Conservation (phyloP, 2,797 vertebrate species). For the Anas flavirostris region DNA sequence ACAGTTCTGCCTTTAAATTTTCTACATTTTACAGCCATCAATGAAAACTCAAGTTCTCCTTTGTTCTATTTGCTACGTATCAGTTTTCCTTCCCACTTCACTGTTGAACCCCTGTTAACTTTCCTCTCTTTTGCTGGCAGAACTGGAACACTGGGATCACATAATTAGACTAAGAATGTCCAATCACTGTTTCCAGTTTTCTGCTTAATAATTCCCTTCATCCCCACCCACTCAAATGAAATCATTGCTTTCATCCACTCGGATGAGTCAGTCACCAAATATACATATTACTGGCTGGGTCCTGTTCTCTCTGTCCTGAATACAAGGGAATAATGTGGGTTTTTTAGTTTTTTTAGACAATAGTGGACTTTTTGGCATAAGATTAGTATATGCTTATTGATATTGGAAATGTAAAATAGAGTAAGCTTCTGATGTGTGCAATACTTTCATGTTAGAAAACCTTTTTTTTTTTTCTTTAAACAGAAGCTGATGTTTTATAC, state of each 20-base stretch:
- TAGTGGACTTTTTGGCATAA: neutral
- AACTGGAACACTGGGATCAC: neutral
- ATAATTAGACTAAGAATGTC: neutral
- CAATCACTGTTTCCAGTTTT: neutral
- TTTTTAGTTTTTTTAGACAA: neutral
- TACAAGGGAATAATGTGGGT: rapidly evolving
- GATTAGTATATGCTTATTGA: neutral
- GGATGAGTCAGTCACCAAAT: neutral
- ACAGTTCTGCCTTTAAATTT: neutral
- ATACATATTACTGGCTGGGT: neutral
- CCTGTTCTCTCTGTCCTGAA: neutral
- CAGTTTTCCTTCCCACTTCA: neutral
- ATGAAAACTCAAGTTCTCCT: neutral
- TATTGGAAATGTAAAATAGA: neutral
- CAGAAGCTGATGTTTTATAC: neutral
- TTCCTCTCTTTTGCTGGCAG: neutral
- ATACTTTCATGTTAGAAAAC: neutral
- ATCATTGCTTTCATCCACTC: neutral
- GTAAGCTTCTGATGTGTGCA: neutral
- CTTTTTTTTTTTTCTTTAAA: neutral
- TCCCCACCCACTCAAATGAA: neutral
- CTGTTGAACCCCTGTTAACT: neutral
- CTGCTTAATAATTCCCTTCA: neutral
- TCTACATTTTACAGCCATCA: neutral
- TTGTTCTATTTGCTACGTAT: neutral